Percentiles rank a stretch among this genome's conserved stretches.
phyloP scores from a whole-genome alignment of 2,113 vertebrate genomes.

The Myrmecophaga tridactyla region DNA sequence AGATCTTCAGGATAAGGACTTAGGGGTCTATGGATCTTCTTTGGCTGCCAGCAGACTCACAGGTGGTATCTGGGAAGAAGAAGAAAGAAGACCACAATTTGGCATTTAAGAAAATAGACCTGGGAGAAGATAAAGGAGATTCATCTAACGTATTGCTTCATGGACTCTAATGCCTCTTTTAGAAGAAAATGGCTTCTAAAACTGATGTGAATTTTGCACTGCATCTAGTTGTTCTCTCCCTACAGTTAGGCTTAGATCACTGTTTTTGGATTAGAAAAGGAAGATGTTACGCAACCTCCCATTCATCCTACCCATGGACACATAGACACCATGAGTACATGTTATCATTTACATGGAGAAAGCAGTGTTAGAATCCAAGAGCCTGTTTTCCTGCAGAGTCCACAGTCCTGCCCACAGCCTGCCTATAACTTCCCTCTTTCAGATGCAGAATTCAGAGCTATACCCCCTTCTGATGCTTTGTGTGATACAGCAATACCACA shows the following conservation, averaged over 20 bases:
- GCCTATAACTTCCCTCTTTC: not conserved
- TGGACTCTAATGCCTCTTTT: not conserved
- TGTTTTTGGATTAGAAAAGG: not conserved
- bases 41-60: not conserved
- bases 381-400: not conserved
- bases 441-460: not conserved
- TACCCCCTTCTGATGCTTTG: not conserved
- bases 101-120: not conserved
- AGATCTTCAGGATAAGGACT: not conserved
- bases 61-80: not conserved
- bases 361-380: not conserved
- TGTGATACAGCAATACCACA: not conserved
- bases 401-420: not conserved
- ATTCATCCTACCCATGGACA: not conserved
- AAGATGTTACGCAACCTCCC: not conserved
- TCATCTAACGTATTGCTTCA: not conserved
- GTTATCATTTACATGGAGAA: not conserved
- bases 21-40: not conserved
- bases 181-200: not conserved
- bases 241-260: not conserved
- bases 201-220: not conserved
- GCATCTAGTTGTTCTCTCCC: not conserved
- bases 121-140: not conserved
- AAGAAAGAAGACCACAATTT: constrained; percentile 1
- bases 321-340: rapidly evolving